These are phyloP conservation scores for Polia nebulosa DNA, from an alignment of 2,888 invertebrate species.

Conservation along the genomic window DNA sequence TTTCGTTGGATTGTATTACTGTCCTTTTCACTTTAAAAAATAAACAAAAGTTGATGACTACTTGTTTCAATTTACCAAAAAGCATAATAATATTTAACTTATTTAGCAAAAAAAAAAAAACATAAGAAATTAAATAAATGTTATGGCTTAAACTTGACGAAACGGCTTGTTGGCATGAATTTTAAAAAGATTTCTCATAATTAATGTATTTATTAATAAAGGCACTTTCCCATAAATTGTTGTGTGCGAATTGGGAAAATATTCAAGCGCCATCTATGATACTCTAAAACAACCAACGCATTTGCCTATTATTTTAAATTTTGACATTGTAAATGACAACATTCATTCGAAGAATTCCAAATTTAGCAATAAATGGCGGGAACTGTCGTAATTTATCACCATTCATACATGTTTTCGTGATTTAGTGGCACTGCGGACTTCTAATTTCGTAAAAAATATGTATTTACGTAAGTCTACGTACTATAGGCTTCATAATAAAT, in stretches of 20 bases:
- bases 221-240: not conserved
- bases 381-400: constrained; percentile 55
- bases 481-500: not conserved
- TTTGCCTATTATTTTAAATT: constrained; percentile 29
- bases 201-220: not conserved
- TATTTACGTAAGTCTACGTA: constrained; percentile 38
- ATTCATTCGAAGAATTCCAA: constrained; percentile 9
- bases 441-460: constrained; percentile 15
- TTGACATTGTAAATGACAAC: constrained; percentile 25
- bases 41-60: not conserved
- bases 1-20: no score
- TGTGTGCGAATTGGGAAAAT: constrained; percentile 19
- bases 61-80: not conserved
- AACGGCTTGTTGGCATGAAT: no score
- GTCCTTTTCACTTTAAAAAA: no score
- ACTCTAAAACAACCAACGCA: constrained; percentile 17
- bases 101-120: not conserved
- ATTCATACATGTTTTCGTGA: constrained; percentile 34
- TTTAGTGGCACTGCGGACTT: constrained; percentile 49
- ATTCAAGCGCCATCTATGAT: constrained; percentile 58
- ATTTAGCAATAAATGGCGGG: constrained; percentile 70
- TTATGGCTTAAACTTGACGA: no score
- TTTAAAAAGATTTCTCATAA: no score
- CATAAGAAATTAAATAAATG: not conserved
- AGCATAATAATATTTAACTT: not conserved